Conservation (phyloP, 2,888 invertebrate species). For the Thysanoteuthis rhombus region DNA sequence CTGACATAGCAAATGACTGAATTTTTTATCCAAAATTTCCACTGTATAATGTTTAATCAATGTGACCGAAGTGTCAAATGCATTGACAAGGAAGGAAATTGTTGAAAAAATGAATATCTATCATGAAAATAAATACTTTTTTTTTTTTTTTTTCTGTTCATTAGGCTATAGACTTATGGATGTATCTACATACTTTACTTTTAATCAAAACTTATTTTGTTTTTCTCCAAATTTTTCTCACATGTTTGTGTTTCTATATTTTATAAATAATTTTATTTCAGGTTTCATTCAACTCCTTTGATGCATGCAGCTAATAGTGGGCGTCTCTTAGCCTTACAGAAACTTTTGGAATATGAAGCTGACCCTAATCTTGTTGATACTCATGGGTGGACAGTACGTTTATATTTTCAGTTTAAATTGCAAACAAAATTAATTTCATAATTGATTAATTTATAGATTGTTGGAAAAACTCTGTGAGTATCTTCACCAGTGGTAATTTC, state of each 20-base stretch:
- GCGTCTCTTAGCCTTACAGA: slow-evolving; percentile 56
- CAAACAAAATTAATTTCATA: neutral
- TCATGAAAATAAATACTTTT: too few species aligned
- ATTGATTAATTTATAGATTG: neutral
- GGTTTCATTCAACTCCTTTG: slow-evolving; percentile 67
- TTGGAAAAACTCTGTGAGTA: too few species aligned
- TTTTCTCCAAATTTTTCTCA: neutral
- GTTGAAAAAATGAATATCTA: too few species aligned
- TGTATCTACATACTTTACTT: too few species aligned
- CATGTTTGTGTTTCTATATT: neutral
- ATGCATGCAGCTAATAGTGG: slow-evolving; percentile 69
- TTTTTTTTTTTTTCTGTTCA: too few species aligned
- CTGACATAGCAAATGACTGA: too few species aligned
- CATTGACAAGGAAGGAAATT: too few species aligned
- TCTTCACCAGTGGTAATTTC: neutral
- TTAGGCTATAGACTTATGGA: too few species aligned
- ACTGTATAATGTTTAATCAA: too few species aligned
- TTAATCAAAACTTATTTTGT: neutral
- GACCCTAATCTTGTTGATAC: slow-evolving; percentile 66
- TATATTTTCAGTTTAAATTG: neutral
- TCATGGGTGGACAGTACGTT: slow-evolving; percentile 66
- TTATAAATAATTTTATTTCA: slow-evolving; percentile 37
- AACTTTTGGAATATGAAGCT: slow-evolving; percentile 63
- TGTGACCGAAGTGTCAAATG: too few species aligned
- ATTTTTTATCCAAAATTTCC: too few species aligned